Evolutionary conservation across 2,888 invertebrate genomes (phyloP), one percentile per base, ranked within the genome.

Genomic region (Lasioglossum calceatum): DNA sequence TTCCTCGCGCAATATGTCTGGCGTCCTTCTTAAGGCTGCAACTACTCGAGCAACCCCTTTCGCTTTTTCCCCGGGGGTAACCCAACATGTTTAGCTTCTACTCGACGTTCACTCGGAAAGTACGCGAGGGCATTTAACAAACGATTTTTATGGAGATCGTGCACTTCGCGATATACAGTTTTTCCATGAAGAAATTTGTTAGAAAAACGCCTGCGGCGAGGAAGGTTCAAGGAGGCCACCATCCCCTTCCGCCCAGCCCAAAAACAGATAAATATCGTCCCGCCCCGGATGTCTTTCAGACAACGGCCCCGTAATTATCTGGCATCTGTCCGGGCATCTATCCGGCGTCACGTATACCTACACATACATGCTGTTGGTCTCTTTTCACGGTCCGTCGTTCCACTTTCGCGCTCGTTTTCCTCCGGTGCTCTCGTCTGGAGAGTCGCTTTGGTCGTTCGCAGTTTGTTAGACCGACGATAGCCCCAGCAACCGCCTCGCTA

Each of bases 381-480:
- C 36, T 36, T 75, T 47, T 61, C 27, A 58, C 32, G 50, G 19
- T 70, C 27, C 39, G 42, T 44, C 54, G 50, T 71, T 75, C 67
- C 70, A 39, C 16, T 81, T 58, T n/a, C 36, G 50, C 67, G 44
- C 61, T 39, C 50, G 23, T 67, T 47, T 73, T 27, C 36, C 8
- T 8, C 8, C 67, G 36, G 39, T n/a, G 14, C n/a, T 19, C 61
- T 19, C 42, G 19, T 42, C 27, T 14, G 64, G 39, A 61, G n/a
- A 70, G 39, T 10, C 39, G 36, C 39, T 39, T 64, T 27, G 61
- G 27, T 64, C 44, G 10, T 54, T 32, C n/a, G 64, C 47, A 36
- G 61, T 74, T 73, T 44, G 58, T 72, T 79, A 79, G 16, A 58
- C 39, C 42, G 67, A 19, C 39, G 73, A 73, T 70, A 42, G 47